phyloP scores from a whole-genome alignment of 2,797 vertebrate genomes.

The Pristis pectinata region DNA sequence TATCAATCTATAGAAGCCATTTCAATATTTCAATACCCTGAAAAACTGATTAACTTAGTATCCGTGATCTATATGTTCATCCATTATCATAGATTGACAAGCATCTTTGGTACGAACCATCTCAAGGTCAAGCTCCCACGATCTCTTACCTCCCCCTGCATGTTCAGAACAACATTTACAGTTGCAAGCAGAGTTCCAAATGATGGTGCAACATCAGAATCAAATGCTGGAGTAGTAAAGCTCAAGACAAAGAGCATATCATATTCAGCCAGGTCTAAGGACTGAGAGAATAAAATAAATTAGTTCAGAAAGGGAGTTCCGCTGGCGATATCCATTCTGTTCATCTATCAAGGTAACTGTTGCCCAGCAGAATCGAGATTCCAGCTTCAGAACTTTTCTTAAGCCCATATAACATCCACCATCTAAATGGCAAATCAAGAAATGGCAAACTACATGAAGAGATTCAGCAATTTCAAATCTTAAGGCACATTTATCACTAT shows the following conservation, averaged over 20 bases:
- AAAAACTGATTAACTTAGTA: neutral
- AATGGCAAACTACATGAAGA: neutral
- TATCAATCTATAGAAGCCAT: neutral
- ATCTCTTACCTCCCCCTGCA: slow-evolving; percentile 79
- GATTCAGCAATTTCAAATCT: neutral
- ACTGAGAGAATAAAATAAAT: slow-evolving; percentile 56
- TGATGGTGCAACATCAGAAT: slow-evolving; percentile 88
- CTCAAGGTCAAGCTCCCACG: neutral
- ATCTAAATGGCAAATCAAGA: neutral
- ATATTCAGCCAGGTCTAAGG: slow-evolving; percentile 89
- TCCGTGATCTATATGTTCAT: neutral
- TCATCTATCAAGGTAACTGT: neutral
- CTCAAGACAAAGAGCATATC: slow-evolving; percentile 83
- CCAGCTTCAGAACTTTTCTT: neutral
- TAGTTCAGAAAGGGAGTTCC: neutral
- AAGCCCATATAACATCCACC: neutral
- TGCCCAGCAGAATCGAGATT: neutral
- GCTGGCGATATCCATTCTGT: neutral
- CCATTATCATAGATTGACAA: neutral
- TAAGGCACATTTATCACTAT: neutral
- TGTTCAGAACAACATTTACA: slow-evolving; percentile 87
- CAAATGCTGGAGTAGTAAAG: slow-evolving; percentile 89
- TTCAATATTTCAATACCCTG: neutral
- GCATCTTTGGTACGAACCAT: neutral
- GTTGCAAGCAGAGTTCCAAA: slow-evolving; percentile 93